Conservation (phyloP, 2,113 vertebrate species). For the Hemiscyllium ocellatum region DNA sequence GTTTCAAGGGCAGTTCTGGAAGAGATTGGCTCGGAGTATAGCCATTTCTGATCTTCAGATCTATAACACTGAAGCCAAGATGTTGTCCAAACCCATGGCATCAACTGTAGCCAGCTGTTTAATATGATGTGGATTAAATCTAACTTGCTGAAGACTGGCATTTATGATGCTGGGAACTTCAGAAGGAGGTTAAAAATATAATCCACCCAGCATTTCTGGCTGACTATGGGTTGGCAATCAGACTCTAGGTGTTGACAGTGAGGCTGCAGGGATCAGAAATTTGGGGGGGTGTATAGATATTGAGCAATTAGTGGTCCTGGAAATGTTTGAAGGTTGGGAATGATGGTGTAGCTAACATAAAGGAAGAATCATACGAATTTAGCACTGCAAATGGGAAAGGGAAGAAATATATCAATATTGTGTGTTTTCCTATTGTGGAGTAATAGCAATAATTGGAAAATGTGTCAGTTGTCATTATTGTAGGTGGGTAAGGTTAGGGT, state of each 20-base stretch:
- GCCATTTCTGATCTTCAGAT: no score
- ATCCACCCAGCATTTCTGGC: not conserved
- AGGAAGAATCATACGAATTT: not conserved
- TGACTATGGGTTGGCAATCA: not conserved
- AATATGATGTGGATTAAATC: no score
- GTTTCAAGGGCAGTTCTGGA: no score
- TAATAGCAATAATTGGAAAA: not conserved
- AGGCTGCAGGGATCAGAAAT: not conserved
- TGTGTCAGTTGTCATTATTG: not conserved
- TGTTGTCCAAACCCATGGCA: no score
- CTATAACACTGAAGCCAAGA: no score
- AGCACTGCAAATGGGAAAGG: no score
- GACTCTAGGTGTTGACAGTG: not conserved
- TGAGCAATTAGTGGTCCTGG: not conserved
- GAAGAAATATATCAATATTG: no score
- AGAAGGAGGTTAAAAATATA: not conserved
- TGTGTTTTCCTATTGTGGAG: not conserved
- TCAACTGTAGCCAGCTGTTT: no score
- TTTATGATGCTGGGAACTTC: not conserved
- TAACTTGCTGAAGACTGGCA: not conserved
- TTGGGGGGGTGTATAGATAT: no score
- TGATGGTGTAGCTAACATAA: not conserved
- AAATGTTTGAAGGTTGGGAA: not conserved
- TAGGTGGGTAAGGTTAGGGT: not conserved
- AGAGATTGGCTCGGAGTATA: no score